Evolutionary conservation across 2,113 vertebrate species (phyloP), one percentile per base, ranked within the genome.

Genomic region (Rhinogobius similis): DNA sequence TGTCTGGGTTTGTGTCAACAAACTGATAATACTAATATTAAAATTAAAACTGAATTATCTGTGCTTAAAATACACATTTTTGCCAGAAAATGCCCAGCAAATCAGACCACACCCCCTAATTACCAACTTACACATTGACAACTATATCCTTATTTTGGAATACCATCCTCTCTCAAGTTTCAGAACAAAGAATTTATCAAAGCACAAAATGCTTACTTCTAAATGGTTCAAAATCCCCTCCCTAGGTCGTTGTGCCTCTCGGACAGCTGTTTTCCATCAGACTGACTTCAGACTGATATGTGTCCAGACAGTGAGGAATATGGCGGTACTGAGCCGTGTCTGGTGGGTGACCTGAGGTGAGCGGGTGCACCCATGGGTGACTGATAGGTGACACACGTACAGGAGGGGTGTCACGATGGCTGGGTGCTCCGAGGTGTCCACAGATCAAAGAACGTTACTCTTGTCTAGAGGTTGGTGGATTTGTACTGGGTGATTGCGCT

Each of bases 291-390:
- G 50, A 27, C 24, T 85, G 76, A 64, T 59, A 69, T 66, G 48
- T 76, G 64, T 50, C 67, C 56, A 59, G 66, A 50, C 61, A n/a
- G 46, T n/a, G 75, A 73, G 46, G 44, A 69, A 68, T 66, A 48
- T 9, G 52, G 2, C 18, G 48, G 3, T 18, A 9, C 55, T 64
- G 71, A 61, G 27, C 20, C 4, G 10, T 59, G 75, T 44, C 72
- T 56, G 65, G 53, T 9, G 0, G 61, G 26, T 52, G n/a, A 69
- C 9, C 74, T 52, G 55, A 83, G 78, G 78, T 76, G 23, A 62
- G 82, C 64, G 24, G 62, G 58, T 29, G 74, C 75, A 74, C 64
- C 27, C 79, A 78, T 75, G 81, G 10, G 36, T 73, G 72, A 82
- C 32, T 68, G 73, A 71, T 80, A 64, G 68, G 72, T 73, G 81